These are phyloP conservation scores for Oryzias melastigma DNA, from an alignment of 2,113 vertebrate genomes.

Conservation along the genomic window DNA sequence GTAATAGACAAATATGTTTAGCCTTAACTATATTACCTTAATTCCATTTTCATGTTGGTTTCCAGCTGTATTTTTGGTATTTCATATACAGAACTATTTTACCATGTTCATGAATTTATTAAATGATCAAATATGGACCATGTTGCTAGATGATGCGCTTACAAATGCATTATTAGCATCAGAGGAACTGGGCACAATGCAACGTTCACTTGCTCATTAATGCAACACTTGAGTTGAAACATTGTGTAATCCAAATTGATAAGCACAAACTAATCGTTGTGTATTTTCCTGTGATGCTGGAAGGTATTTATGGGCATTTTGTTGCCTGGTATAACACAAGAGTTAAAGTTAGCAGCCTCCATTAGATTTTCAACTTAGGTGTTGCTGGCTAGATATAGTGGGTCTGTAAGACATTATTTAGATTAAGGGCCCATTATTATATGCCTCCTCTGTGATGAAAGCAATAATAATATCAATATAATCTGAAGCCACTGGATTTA, in stretches of 20 bases:
- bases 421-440: conserved; percentile 54
- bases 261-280: conserved; percentile 68
- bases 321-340: conserved; percentile 34
- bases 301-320: conserved; percentile 53
- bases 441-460: conserved; percentile 67
- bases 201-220: conserved; percentile 55
- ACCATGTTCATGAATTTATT: conserved; percentile 69
- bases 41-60: conserved; percentile 79
- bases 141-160: conserved; percentile 59
- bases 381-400: conserved; percentile 62
- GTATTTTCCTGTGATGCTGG: conserved; percentile 38
- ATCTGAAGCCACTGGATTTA: conserved; percentile 68
- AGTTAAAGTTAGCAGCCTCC: conserved; percentile 34
- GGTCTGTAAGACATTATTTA: conserved; percentile 56
- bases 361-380: conserved; percentile 69
- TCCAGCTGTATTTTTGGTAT: conserved; percentile 73
- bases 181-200: conserved; percentile 53
- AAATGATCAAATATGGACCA: conserved; percentile 60
- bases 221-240: conserved; percentile 72
- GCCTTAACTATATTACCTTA: conserved; percentile 88
- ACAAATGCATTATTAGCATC: conserved; percentile 53
- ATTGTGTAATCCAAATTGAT: conserved; percentile 56
- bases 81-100: conserved; percentile 75
- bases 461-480: conserved; percentile 74
- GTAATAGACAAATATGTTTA: conserved; percentile 80